Evolutionary conservation across 2,888 invertebrate species (phyloP).

Genomic region (Papilio elwesi): DNA sequence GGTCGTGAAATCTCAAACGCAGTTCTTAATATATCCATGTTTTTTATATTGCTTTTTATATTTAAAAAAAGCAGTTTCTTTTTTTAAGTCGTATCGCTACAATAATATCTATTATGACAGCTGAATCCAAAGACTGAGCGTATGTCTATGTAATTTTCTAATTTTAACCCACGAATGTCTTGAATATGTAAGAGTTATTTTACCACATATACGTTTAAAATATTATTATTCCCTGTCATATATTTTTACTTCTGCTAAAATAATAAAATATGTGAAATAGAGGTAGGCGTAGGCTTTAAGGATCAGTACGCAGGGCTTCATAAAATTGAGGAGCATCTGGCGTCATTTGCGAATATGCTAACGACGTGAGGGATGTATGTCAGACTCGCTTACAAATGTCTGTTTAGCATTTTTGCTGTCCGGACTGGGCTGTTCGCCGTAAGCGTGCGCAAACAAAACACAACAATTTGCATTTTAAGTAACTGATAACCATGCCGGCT

Average conservation of each 20-base stretch:
- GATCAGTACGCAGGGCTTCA: slow-evolving; percentile 9
- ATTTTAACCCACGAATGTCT: neutral
- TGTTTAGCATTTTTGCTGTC: slow-evolving; percentile 70
- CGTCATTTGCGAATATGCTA: slow-evolving; percentile 50
- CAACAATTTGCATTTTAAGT: slow-evolving; percentile 80
- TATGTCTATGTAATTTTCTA: too few relatives aligned
- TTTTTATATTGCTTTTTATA: too few relatives aligned
- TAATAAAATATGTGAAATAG: slow-evolving; percentile 15
- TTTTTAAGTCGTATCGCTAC: too few relatives aligned
- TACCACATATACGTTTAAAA: neutral
- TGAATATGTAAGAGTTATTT: neutral
- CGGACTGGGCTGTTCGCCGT: slow-evolving; percentile 55
- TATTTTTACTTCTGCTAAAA: neutral
- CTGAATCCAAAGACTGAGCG: too few relatives aligned
- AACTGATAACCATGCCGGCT: slow-evolving; percentile 74
- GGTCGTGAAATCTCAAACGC: too few relatives aligned
- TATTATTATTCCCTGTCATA: neutral
- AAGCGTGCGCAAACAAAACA: slow-evolving; percentile 72
- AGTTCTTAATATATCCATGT: too few relatives aligned
- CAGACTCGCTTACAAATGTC: slow-evolving; percentile 70
- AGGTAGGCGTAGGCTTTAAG: slow-evolving; percentile 1
- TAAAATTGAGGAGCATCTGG: slow-evolving; percentile 30
- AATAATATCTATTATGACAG: too few relatives aligned
- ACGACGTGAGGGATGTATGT: slow-evolving; percentile 56
- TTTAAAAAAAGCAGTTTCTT: too few relatives aligned